Base-by-base conservation (phyloP, 2,113 vertebrate species). In the Spermophilus dauricus region DNA sequence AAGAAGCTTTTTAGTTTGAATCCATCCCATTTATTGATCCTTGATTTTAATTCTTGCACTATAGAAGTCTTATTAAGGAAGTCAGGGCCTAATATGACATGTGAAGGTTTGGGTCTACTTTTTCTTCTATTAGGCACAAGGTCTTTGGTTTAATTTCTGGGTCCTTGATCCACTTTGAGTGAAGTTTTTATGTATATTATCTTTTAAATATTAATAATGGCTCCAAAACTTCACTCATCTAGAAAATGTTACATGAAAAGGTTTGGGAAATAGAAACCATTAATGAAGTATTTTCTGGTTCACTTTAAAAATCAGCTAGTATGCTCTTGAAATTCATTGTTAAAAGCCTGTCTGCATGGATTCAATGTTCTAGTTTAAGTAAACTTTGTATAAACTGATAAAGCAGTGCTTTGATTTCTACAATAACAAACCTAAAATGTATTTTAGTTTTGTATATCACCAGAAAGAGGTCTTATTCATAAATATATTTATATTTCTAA, bases 211-310 rank as follows among this genome's bases (percentile, higher is more conserved):
- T 83, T 88, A 86, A 67, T 85, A 87, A 83, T 45, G 24, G 13
- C 34, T 67, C 45, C 72, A 83, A 87, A 97, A 72, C 58, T 92
- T 88, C 85, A 92, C 24, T 80, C n/a, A 75, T 78, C 42, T 81
- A 95, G 80, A 91, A 94, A 94, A 88, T 77, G 17, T 63, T 95
- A 11, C 24, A 17, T 92, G 51, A 76, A 84, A 95, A 80, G 42
- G 14, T 28, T 75, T 80, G 18, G 37, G 84, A 97, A 94, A 86
- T 4, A 81, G 37, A 98, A 95, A 91, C 16, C 70, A 85, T 51
- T 89, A 96, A 56, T 53, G 48, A 97, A 97, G 10, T 63, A 63
- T 28, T 51, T 95, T 75, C 34, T 61, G 86, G 67, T 82, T 92
- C 32, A 86, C 48, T 84, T 89, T 95, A 72, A 85, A 84, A 37